phyloP scores from a whole-genome alignment of 2,797 vertebrate genomes.

The Neostethus bicornis region DNA sequence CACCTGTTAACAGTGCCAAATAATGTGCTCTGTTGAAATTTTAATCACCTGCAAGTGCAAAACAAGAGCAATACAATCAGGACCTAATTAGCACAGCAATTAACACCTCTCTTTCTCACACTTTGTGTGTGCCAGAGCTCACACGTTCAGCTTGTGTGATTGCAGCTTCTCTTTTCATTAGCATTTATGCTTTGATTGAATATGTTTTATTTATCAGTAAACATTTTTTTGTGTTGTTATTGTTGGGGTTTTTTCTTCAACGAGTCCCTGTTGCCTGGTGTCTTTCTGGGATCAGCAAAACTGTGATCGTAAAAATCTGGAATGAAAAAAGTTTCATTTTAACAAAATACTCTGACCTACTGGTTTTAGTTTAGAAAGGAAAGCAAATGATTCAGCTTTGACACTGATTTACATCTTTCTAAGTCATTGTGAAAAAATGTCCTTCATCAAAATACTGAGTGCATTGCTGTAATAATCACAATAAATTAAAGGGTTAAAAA shows the following conservation, averaged over 20 bases:
- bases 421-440: not conserved
- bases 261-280: conserved; percentile 29
- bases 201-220: conserved; percentile 78
- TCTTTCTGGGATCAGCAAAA: conserved; percentile 10
- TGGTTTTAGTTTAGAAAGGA: not conserved
- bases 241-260: conserved; percentile 33
- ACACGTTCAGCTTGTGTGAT: conserved; percentile 66
- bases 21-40: conserved; percentile 99
- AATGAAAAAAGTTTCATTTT: too few relatives aligned
- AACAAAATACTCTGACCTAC: not conserved
- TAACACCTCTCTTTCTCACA: conserved; percentile 90
- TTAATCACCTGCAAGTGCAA: conserved; percentile 99
- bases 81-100: conserved; percentile 99
- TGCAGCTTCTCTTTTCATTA: conserved; percentile 74
- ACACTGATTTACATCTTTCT: not conserved
- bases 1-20: conserved; percentile 99
- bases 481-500: not conserved
- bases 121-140: conserved; percentile 70
- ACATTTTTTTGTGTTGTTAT: conserved; percentile 72
- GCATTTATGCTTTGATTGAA: conserved; percentile 78
- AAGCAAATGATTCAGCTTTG: not conserved
- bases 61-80: conserved; percentile 99
- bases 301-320: too few relatives aligned
- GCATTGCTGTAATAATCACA: too few relatives aligned
- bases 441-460: not conserved